phyloP scores from a whole-genome alignment of 2,113 vertebrate species.

The Phalacrocorax carbo region DNA sequence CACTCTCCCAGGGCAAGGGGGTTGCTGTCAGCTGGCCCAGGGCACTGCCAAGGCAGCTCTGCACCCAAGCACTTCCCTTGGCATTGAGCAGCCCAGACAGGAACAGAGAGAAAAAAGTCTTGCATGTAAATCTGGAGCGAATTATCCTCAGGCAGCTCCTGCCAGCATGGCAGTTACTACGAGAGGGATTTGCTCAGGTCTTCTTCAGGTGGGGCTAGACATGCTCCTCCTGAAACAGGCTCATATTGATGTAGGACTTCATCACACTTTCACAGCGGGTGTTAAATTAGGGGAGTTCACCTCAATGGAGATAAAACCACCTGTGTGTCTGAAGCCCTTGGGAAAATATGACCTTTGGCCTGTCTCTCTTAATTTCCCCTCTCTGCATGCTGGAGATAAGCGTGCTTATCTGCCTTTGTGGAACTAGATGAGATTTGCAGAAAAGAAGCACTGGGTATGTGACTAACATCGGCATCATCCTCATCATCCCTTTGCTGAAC shows the following conservation, averaged over 20 bases:
- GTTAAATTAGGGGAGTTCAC: background rate
- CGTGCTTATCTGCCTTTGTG: background rate
- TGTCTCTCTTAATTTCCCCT: background rate
- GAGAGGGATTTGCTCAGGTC: background rate
- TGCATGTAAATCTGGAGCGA: rapidly evolving
- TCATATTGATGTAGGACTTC: background rate
- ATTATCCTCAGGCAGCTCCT: background rate
- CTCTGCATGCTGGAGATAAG: background rate
- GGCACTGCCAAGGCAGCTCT: rapidly evolving
- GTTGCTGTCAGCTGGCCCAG: background rate
- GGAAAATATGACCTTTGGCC: background rate
- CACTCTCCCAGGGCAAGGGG: rapidly evolving
- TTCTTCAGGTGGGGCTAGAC: background rate
- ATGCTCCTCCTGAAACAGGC: background rate
- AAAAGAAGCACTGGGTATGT: background rate
- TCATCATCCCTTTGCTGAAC: background rate
- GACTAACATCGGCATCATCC: background rate
- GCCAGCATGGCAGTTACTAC: rapidly evolving
- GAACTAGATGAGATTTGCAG: background rate
- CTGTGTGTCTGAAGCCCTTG: background rate
- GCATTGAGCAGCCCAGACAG: background rate
- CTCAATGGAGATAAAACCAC: background rate
- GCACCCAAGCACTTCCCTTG: background rate
- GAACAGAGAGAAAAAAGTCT: background rate
- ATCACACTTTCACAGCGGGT: rapidly evolving